Evolutionary conservation across 2,888 invertebrate genomes (phyloP), one percentile per base, ranked within the genome.

Genomic region (Frankliniella intonsa): DNA sequence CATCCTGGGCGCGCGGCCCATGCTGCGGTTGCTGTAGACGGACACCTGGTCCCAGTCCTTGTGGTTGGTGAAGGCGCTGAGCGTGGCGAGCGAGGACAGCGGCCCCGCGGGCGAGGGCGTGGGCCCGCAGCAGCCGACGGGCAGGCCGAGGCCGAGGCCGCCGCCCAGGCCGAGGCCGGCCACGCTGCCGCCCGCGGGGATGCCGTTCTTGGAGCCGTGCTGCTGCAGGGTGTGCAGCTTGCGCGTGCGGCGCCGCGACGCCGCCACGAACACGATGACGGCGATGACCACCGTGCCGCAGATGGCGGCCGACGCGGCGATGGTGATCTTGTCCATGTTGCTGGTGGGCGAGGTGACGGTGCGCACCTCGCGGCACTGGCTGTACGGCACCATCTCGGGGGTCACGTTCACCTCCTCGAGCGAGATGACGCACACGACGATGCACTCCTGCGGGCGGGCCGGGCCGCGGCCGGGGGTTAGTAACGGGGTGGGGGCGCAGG

Each of bases 291-390:
- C 96, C 79, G 96, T 96, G 79, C 95, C 95, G 88, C 97, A 97
- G 87, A 97, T 97, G 83, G 96, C 96, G 27, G 96, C 96, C 86
- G 96, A 95, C 7, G 96, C 96, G 49, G 95, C 96, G 86, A 97
- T 97, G 82, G 97, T 97, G 86, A 97, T 96, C 88, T 96, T 97
- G 89, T 97, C 97, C 95, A 97, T 96, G 89, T 96, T 95, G 82
- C 95, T 94, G 82, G 95, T 93, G 80, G 94, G 93, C 25, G 95
- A 93, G 81, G 93, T 92, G 81, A 94, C 94, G 3, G 96, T 96
- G 84, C 96, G 92, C 82, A 97, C 94, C 89, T 97, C 97, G 82
- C 95, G 92, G 87, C 97, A 97, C 88, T 95, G 97, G 83, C 91
- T 91, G 89, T 93, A 94, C 81, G 95, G 96, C 84, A 96, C 95